Conservation (phyloP, 2,888 invertebrate species). For the Ectobius pallidus region DNA sequence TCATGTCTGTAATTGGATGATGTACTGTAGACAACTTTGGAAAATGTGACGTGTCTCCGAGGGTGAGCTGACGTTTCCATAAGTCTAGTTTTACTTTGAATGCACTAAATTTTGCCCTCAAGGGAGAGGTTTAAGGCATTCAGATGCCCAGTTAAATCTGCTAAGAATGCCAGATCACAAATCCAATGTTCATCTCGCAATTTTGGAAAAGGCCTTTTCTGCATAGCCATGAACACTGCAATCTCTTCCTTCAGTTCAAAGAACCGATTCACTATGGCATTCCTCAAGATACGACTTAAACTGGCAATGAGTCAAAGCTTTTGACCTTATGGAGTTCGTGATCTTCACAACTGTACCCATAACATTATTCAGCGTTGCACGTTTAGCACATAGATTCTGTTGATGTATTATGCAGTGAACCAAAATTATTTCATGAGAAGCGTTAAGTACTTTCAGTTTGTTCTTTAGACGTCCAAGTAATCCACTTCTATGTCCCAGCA, state of each 20-base stretch:
- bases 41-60: no score
- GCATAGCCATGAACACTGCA: no score
- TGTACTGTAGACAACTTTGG: no score
- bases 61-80: no score
- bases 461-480: not conserved
- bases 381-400: no score
- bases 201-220: no score
- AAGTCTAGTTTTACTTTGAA: no score
- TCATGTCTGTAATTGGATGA: no score
- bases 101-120: not conserved
- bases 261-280: not conserved
- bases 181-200: no score
- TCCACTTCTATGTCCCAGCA: not conserved
- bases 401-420: not conserved
- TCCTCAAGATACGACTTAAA: not conserved
- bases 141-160: not conserved
- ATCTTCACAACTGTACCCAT: no score
- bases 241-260: no score
- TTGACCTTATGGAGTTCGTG: not conserved
- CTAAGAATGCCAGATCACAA: not conserved
- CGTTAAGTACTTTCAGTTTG: not conserved
- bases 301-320: not conserved
- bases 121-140: not conserved
- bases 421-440: not conserved
- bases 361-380: not conserved